These are phyloP conservation scores for Theonella swinhoei DNA, from an alignment of 37 sponge, comb jelly and placozoan species.

Conservation along the genomic window DNA sequence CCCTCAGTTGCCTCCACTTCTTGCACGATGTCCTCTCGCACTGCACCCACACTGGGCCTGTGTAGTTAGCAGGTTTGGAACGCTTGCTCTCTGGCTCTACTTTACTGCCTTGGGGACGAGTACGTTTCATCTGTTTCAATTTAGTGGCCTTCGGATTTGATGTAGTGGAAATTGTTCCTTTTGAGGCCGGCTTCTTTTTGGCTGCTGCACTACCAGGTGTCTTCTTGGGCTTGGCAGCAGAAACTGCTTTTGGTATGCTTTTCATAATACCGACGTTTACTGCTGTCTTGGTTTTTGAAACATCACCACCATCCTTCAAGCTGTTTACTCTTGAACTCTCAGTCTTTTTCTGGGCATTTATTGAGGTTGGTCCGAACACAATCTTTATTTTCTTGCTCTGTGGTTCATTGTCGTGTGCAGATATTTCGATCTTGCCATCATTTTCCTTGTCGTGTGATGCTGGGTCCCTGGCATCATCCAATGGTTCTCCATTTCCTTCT, in stretches of 20 bases:
- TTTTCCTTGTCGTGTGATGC: neutral
- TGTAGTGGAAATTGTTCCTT: neutral
- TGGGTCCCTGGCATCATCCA: neutral
- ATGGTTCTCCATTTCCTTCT: neutral
- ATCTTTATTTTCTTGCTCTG: slow-evolving; percentile 6
- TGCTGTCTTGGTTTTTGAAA: no score
- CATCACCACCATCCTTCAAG: no score
- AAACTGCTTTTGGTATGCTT: no score
- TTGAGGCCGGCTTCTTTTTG: neutral
- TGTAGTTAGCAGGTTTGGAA: slow-evolving; percentile 9
- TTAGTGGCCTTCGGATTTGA: neutral
- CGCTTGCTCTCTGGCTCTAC: neutral
- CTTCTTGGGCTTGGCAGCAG: no score
- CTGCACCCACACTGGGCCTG: slow-evolving; percentile 80
- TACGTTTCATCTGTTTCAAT: neutral
- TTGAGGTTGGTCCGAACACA: neutral
- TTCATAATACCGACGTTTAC: no score
- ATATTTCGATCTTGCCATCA: no score
- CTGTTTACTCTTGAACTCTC: neutral
- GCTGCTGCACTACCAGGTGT: no score
- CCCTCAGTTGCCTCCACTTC: slow-evolving; percentile 71
- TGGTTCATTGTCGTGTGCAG: neutral
- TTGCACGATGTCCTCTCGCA: slow-evolving; percentile 61
- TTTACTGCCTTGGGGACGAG: slow-evolving; percentile 1
- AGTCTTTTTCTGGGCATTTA: neutral